Evolutionary conservation across 2,797 vertebrate genomes (phyloP).

Genomic region (Pempheris klunzingeri): DNA sequence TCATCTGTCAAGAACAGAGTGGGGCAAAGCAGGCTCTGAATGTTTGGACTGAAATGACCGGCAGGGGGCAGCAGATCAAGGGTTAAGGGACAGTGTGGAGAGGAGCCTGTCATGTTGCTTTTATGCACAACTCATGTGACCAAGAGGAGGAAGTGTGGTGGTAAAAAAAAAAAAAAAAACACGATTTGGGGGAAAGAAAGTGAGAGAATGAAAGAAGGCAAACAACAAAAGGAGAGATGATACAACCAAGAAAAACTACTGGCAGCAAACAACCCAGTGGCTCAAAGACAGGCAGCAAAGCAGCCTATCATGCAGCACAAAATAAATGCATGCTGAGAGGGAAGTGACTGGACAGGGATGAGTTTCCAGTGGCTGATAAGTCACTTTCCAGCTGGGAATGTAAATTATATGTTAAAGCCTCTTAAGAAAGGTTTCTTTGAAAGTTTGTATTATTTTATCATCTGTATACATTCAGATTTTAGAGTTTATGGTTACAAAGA

Average conservation of each 20-base stretch:
- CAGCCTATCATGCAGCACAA: constrained; percentile 55
- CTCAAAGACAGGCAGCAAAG: constrained; percentile 54
- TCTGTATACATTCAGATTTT: neutral
- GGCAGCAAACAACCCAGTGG: constrained; percentile 23
- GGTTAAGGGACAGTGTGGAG: constrained; percentile 29
- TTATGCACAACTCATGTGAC: constrained; percentile 24
- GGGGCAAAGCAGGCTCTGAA: constrained; percentile 46
- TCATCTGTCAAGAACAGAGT: constrained; percentile 40
- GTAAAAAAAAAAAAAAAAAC: constrained; percentile 9
- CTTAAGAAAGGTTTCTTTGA: constrained; percentile 4
- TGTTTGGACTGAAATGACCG: constrained; percentile 57
- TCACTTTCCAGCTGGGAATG: constrained; percentile 6
- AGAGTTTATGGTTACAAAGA: neutral
- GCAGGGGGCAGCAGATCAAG: constrained; percentile 71
- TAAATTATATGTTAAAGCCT: constrained; percentile 15
- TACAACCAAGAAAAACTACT: neutral
- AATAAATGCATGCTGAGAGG: constrained; percentile 63
- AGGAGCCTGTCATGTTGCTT: constrained; percentile 47
- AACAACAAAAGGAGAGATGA: constrained; percentile 38
- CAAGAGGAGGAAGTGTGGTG: constrained; percentile 2
- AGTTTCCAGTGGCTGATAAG: constrained; percentile 64
- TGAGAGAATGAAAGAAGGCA: constrained; percentile 22
- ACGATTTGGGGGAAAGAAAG: neutral
- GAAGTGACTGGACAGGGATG: constrained; percentile 59
- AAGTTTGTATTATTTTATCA: neutral